Conservation (phyloP, 2,797 vertebrate species). For the Chloroceryle amazona region DNA sequence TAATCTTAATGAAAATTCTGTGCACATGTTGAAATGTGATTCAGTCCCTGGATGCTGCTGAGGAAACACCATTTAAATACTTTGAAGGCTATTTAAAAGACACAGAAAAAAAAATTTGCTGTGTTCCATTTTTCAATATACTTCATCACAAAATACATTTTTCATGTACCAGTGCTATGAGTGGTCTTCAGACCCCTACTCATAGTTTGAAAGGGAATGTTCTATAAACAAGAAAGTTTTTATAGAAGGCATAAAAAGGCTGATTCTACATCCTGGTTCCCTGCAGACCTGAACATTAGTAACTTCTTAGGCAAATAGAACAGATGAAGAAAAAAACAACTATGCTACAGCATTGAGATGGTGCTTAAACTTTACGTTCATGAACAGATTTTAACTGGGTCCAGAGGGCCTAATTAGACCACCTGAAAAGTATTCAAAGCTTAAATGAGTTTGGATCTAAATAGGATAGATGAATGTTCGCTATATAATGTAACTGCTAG, state of each 20-base stretch:
- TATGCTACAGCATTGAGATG: background rate
- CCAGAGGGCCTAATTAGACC: conserved; percentile 30
- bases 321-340: background rate
- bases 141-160: background rate
- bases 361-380: background rate
- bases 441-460: conserved; percentile 18
- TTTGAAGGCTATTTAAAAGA: background rate
- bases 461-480: background rate
- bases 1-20: background rate
- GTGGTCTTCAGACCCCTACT: background rate
- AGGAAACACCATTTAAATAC: background rate
- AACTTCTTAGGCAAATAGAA: background rate
- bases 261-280: background rate
- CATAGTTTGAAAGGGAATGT: background rate
- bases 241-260: background rate
- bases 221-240: background rate
- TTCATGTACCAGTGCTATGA: background rate
- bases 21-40: background rate
- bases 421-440: background rate
- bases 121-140: background rate
- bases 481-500: background rate
- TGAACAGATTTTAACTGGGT: conserved; percentile 15
- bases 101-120: background rate
- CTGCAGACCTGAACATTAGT: background rate
- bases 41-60: background rate